A percentile compares a stretch with the other conserved stretches of the same genome.
phyloP scores from a whole-genome alignment of 2,797 vertebrate species.

The Sebastes melanostomus region DNA sequence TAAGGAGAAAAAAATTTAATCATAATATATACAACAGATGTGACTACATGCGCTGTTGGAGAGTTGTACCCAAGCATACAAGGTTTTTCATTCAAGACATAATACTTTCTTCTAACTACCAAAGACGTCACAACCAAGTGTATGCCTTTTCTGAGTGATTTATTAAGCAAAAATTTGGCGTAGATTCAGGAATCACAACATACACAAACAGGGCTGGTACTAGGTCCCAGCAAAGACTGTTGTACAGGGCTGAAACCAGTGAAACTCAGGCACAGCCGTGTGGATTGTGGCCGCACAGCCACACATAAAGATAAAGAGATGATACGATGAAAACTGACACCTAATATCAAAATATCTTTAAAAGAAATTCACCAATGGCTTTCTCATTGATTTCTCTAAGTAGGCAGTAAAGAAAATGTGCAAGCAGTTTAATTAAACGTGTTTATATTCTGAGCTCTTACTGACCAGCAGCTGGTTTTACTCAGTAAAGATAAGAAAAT shows the following conservation, averaged over 20 bases:
- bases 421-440: not conserved
- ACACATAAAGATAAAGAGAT: conserved; percentile 9
- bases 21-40: conserved; percentile 3
- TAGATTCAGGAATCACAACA: not conserved
- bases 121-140: not conserved
- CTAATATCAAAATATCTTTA: not conserved
- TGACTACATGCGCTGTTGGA: not conserved
- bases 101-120: not conserved
- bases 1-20: not conserved
- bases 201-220: not conserved
- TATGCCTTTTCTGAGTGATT: not conserved
- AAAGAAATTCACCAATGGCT: not conserved
- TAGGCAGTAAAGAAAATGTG: not conserved
- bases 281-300: not conserved
- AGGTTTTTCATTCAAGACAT: not conserved
- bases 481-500: not conserved
- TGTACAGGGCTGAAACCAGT: conserved; percentile 3
- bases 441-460: not conserved
- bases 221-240: not conserved
- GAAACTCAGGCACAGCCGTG: not conserved
- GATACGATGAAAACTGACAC: conserved; percentile 10
- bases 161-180: not conserved
- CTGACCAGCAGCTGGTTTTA: not conserved
- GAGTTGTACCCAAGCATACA: not conserved
- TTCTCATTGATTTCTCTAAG: not conserved